Conservation (phyloP, 2,113 vertebrate species). For the Hippocampus barbouri region DNA sequence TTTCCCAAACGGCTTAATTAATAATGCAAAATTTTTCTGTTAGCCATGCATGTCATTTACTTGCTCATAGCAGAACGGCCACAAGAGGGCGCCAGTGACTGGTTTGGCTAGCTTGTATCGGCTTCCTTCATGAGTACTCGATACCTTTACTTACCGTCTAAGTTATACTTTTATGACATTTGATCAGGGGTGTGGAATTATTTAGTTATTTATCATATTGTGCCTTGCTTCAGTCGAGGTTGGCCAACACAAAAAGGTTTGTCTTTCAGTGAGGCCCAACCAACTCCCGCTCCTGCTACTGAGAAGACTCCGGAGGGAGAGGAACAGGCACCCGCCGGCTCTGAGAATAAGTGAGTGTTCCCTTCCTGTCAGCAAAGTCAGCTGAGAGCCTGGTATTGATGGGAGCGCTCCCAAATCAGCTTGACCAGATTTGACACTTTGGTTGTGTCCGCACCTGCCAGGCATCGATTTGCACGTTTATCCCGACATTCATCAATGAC, state of each 20-base stretch:
- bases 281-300: slow-evolving; percentile 82
- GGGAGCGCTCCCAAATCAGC: not conserved
- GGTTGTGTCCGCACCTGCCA: not conserved
- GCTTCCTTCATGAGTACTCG: no score
- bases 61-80: no score
- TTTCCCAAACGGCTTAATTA: no score
- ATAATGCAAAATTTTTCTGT: no score
- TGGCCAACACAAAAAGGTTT: not conserved
- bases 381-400: not conserved
- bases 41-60: no score
- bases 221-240: not conserved
- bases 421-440: not conserved
- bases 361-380: not conserved
- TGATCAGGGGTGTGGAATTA: not conserved
- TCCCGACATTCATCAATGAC: slow-evolving; percentile 9
- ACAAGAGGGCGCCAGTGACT: no score
- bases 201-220: not conserved
- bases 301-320: slow-evolving; percentile 92
- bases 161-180: no score
- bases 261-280: slow-evolving; percentile 86
- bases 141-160: no score
- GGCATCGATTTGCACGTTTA: not conserved
- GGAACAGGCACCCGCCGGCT: slow-evolving; percentile 87
- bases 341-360: slow-evolving; percentile 93
- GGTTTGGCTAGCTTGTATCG: no score